Percentiles rank a stretch among this genome's conserved stretches.
Conservation (phyloP, 2,888 invertebrate species). For the Cantharis nigra region DNA sequence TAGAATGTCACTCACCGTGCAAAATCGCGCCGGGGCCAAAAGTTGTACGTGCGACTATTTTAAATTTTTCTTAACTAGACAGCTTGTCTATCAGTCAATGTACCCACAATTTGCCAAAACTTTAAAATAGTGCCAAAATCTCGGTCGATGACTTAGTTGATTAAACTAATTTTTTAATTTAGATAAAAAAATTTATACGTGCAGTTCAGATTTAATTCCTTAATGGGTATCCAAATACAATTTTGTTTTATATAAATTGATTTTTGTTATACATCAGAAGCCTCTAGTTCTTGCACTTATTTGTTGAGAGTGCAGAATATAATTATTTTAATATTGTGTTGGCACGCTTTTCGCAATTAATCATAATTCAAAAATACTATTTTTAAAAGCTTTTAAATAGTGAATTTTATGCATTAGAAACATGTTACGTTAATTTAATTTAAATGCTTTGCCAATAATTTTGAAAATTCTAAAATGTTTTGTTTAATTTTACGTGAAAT, state of each 20-base stretch:
- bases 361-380: neutral
- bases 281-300: neutral
- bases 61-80: slow-evolving; percentile 21
- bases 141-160: slow-evolving; percentile 23
- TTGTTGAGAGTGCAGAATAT: neutral
- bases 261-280: neutral
- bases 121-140: slow-evolving; percentile 18
- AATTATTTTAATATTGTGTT: neutral
- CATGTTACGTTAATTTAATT: neutral
- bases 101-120: slow-evolving; percentile 17
- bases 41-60: neutral
- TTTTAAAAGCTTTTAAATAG: neutral
- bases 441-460: neutral
- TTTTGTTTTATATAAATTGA: neutral
- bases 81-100: slow-evolving; percentile 23
- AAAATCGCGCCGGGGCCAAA: neutral
- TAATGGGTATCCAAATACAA: neutral
- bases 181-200: neutral
- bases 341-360: neutral
- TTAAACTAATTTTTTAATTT: neutral
- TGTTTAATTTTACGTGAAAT: neutral
- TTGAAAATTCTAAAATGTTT: neutral
- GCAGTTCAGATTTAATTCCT: neutral
- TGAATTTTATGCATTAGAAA: neutral
- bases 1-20: neutral